Evolutionary conservation across 1,140 invertebrate species (phyloP), one percentile per base, ranked within the genome.

Genomic region (Galendromus occidentalis): DNA sequence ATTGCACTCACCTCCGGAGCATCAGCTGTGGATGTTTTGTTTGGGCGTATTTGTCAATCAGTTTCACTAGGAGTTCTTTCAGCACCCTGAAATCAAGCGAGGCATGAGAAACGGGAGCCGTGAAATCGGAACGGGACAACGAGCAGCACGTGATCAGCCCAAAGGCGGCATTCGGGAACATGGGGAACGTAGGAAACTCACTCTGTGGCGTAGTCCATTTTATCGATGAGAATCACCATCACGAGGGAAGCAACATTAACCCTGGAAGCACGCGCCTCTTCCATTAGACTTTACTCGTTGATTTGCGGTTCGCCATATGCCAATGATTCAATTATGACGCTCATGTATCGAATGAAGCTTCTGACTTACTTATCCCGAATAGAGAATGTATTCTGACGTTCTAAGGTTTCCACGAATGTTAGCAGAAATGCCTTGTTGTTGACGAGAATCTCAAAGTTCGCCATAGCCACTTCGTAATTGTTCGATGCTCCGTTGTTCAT

Each of bases 171-270:
- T n/a, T n/a, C n/a, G n/a, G n/a, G n/a, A 39, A 39, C 9, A 39
- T 39, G 33, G 4, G 4, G 33, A 39, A 39, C 4, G 33, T 9
- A 39, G 33, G 33, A 64, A 65, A 76, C 73, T 64, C 76, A 72
- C 75, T 94, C 89, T 0, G 91, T 93, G 0, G 88, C 88, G 78
- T 94, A 96, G 73, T 93, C 90, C 91, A 95, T 94, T 79, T 93
- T 92, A 2, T 86, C 84, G 87, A 93, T 89, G 6, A 95, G 76
- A 42, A 92, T 87, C 9, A 93, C 83, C 85, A 91, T 92, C 25
- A 96, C 76, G 25, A 95, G 78, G 1, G 91, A 94, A 14, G 90
- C 90, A 7, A 96, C 88, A 75, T 92, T 93, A 7, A 94, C 88
- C 75, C 83, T 83, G 71, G 30, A 74, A 74, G 71, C 69, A 64